Evolutionary conservation across 2,888 invertebrate species (phyloP), one percentile per base, ranked within the genome.

Genomic region (Polymixis lichenea): DNA sequence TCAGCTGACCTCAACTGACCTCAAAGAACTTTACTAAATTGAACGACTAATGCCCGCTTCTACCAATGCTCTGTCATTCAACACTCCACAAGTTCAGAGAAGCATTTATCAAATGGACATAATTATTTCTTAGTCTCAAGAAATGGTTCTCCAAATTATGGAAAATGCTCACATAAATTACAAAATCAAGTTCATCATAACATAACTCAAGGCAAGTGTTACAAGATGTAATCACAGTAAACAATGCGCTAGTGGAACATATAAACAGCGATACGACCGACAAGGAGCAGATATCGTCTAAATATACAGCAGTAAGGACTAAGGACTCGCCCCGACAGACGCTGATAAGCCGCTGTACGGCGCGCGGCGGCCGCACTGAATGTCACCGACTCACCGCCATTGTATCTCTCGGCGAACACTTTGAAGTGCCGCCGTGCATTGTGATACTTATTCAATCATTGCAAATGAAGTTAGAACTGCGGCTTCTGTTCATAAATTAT

Each of bases 281-380:
- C 22, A 22, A 13, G 28, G 17, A 46, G 38, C 25, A 28, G 51
- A 67, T 68, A 49, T 58, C 43, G 67, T 53, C 56, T 75, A 53
- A 67, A 55, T 60, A 65, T 51, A 78, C 28, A 19, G 15, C 32
- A 19, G 51, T 11, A 15, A 65, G 77, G 69, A 60, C 46, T 43
- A 46, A 46, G 43, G 11, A 38, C 38, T 38, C 22, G 17, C 28
- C 55, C 17, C 58, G 60, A 65, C 55, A 38, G 46, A 17, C 55
- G 49, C 65, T 22, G 69, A 56, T 53, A 56, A 69, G 60, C 65
- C 43, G 53, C 69, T 19, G 58, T 32, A 19, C n/a, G 2, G 60
- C 28, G 9, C 8, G 17, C 58, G 17, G 28, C 75, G 61, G 25
- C 64, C 22, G n/a, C 75, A 25, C 28, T 51, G 28, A 25, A 19